phyloP scores from a whole-genome alignment of 2,113 vertebrate species.

The Melanocharis versteri region DNA sequence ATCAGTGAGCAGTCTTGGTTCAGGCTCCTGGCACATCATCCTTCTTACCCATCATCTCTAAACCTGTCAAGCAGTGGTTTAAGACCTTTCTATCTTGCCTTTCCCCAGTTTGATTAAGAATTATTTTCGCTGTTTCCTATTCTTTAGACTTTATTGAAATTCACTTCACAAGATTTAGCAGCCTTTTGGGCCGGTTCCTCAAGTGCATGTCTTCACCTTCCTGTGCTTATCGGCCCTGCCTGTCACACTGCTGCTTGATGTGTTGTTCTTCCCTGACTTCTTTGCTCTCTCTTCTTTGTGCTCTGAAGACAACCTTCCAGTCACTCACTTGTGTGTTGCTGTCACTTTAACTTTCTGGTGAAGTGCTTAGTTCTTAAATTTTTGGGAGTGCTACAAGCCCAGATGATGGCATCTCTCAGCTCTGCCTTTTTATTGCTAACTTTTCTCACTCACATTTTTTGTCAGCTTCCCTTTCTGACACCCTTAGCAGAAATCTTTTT shows the following conservation, averaged over 20 bases:
- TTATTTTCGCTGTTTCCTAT: background rate
- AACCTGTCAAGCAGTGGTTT: background rate
- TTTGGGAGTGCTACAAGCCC: background rate
- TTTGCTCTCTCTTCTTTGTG: background rate
- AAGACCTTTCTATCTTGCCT: background rate
- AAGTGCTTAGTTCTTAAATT: background rate
- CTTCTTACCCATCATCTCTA: background rate
- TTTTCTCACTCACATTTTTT: background rate
- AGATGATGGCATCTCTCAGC: background rate
- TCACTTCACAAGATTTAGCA: background rate
- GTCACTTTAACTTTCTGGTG: background rate
- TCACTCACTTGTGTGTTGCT: background rate
- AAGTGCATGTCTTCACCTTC: background rate
- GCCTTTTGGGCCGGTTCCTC: conserved; percentile 7
- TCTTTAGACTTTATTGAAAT: conserved; percentile 11
- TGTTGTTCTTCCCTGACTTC: background rate
- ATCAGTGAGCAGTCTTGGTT: background rate
- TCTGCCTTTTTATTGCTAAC: background rate
- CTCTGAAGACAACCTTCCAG: background rate
- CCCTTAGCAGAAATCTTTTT: background rate
- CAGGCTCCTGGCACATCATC: background rate
- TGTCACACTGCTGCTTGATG: background rate
- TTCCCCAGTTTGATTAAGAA: background rate
- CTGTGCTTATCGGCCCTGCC: background rate
- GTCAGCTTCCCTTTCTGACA: background rate